Percentiles rank a stretch among this genome's conserved stretches.
Conservation (phyloP, 1,140 invertebrate genomes). For the Hyphantria cunea region DNA sequence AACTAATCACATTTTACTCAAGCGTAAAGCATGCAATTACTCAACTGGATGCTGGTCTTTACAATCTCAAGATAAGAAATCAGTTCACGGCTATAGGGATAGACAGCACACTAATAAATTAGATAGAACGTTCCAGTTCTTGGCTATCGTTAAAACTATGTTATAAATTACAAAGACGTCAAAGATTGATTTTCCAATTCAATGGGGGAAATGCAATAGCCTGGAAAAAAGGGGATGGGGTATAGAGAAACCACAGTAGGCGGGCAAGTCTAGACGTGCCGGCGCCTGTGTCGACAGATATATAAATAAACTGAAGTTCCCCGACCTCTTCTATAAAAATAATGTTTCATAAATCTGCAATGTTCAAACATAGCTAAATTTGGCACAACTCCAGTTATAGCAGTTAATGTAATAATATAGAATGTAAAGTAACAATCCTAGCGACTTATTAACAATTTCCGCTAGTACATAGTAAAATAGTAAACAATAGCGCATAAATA, state of each 20-base stretch:
- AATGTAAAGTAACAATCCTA: neutral
- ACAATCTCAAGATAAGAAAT: slow-evolving; percentile 26
- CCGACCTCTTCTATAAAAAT: slow-evolving; percentile 39
- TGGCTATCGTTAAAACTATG: slow-evolving; percentile 14
- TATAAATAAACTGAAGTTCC: slow-evolving; percentile 40
- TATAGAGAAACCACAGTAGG: slow-evolving; percentile 7
- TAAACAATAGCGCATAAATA: slow-evolving; percentile 1
- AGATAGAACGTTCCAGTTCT: slow-evolving; percentile 34
- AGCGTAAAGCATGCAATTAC: slow-evolving; percentile 1
- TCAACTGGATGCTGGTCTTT: slow-evolving; percentile 1
- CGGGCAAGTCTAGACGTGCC: slow-evolving; percentile 60
- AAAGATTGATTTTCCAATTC: slow-evolving; percentile 32
- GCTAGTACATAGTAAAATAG: neutral
- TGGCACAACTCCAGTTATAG: slow-evolving; percentile 38
- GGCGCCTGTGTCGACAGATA: slow-evolving; percentile 50
- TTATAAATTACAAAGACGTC: slow-evolving; percentile 23
- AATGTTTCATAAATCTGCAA: slow-evolving; percentile 25
- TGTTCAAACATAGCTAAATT: slow-evolving; percentile 23
- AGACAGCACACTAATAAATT: slow-evolving; percentile 38
- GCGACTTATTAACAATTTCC: neutral
- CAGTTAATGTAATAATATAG: slow-evolving; percentile 4
- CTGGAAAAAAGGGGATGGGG: slow-evolving; percentile 1
- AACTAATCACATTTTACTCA: neutral
- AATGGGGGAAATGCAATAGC: slow-evolving; percentile 12
- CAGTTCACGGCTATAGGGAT: slow-evolving; percentile 16